Base-by-base conservation (phyloP, 2,888 invertebrate genomes). In the Xanthostigma xanthostigma region DNA sequence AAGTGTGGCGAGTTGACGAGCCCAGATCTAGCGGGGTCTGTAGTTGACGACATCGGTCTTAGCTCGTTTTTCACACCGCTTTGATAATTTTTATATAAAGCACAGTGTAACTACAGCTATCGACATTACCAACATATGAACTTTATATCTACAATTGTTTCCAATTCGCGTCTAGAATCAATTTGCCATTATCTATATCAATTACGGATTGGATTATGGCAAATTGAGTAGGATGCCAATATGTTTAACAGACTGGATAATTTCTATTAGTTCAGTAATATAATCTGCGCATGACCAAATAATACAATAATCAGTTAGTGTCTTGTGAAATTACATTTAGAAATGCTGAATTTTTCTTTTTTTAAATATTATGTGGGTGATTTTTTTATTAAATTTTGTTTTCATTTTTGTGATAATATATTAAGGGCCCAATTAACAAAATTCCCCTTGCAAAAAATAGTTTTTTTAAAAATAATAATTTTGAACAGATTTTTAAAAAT, bases 51-150 rank as follows among this genome's bases (percentile, higher is more conserved):
- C 63, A 64, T 66, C 64, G 64, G 59, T 64, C 67, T 65, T 68
- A 69, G 68, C 68, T 68, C 59, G 67, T 64, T 64, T 61, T 57
- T 65, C 66, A 68, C 68, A 67, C 68, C 67, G 64, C 62, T 64
- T 62, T 65, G 64, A 65, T 63, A 52, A 51, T 39, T 39, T 39
- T 14, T 17, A 39, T 39, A 33, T 17, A 46, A 52, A 43, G 50
- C 56, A 53, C 54, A 53, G 53, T 52, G 51, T 46, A 52, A 55
- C 56, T 51, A 52, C 54, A 53, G 55, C 53, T 48, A 49, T 13
- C 38, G 12, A 38, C 38, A 38, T 38, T 10, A 11, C 12, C 41
- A n/a, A 12, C 27, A 41, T 41, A 27, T 41, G 41, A 27, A 17
- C 41, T 27, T 17, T 41, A 41, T 2, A 41, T 41, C 27, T 12